phyloP scores from a whole-genome alignment of 2,888 invertebrate species.

The Drosophila prolongata region DNA sequence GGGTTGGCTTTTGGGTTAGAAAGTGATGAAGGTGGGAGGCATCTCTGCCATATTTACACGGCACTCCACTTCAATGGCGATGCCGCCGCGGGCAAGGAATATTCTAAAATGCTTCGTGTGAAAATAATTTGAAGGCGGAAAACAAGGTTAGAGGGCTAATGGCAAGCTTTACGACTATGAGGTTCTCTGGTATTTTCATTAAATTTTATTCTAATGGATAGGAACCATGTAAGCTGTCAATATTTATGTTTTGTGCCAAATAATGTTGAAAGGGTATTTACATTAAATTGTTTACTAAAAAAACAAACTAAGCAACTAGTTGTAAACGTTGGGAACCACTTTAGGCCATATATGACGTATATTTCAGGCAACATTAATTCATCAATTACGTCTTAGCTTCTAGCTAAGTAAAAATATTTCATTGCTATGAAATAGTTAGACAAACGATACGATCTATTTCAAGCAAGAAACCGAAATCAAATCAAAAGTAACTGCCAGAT shows the following conservation, averaged over 20 bases:
- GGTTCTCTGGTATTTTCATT: constrained; percentile 15
- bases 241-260: background rate
- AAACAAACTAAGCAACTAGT: too few relatives aligned
- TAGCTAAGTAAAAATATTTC: too few relatives aligned
- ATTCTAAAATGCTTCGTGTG: constrained; percentile 54
- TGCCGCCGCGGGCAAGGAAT: constrained; percentile 41
- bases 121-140: constrained; percentile 72
- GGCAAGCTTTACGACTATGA: constrained; percentile 5
- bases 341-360: too few relatives aligned
- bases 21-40: background rate
- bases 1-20: background rate
- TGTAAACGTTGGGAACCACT: too few relatives aligned
- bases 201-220: background rate
- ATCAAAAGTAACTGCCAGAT: constrained; percentile 16
- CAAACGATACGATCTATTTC: background rate
- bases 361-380: too few relatives aligned
- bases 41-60: constrained; percentile 59
- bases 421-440: background rate
- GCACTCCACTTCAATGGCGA: constrained; percentile 52
- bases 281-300: too few relatives aligned
- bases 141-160: constrained; percentile 63
- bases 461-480: constrained; percentile 1
- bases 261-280: too few relatives aligned
- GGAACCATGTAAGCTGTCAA: background rate
- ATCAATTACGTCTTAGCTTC: too few relatives aligned